Percentiles rank a stretch among this genome's conserved stretches.
Conservation (phyloP, 1,140 invertebrate species). For the Penaeus indicus region DNA sequence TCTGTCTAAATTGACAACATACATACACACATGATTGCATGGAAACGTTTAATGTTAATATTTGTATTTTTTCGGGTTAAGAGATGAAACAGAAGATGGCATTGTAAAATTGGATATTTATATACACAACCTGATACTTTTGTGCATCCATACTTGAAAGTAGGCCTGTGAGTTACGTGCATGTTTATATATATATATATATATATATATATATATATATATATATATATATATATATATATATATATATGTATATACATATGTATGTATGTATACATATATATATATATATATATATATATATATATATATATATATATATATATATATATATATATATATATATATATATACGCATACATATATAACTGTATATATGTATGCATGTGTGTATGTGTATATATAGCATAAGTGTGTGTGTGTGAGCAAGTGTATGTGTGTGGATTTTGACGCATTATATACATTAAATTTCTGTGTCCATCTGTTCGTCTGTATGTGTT, state of each 20-base stretch:
- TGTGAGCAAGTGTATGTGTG: neutral
- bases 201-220: conserved; percentile 30
- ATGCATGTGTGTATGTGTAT: neutral
- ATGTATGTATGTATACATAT: neutral
- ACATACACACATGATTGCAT: too few relatives aligned
- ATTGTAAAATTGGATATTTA: neutral
- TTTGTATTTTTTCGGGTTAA: too few relatives aligned
- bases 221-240: conserved; percentile 28
- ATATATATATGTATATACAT: conserved; percentile 21
- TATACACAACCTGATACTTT: neutral
- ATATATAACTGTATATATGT: neutral
- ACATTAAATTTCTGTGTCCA: neutral
- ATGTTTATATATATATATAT: conserved; percentile 2
- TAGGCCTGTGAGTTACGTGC: neutral
- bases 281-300: conserved; percentile 26
- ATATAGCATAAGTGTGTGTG: neutral
- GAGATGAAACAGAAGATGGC: too few relatives aligned
- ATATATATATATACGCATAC: conserved; percentile 4
- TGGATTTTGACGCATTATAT: neutral
- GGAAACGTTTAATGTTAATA: too few relatives aligned
- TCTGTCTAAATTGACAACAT: too few relatives aligned
- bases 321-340: conserved; percentile 20
- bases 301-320: conserved; percentile 24
- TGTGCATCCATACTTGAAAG: neutral
- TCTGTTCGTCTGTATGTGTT: conserved; percentile 8